Conservation (phyloP, 2,113 vertebrate genomes). For the Lepus timidus region DNA sequence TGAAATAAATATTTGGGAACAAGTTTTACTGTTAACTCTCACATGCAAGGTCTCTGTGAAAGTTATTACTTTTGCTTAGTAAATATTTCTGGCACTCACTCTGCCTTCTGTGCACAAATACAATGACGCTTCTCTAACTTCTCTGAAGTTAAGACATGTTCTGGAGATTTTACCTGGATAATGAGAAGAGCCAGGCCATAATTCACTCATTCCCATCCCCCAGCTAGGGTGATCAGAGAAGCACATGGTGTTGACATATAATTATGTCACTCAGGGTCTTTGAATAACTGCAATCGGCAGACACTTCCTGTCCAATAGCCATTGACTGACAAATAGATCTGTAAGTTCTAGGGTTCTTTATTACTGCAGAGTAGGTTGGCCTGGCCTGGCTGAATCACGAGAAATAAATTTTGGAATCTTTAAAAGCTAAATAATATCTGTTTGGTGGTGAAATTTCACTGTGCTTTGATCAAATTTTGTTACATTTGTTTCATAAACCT, state of each 20-base stretch:
- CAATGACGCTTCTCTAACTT: not conserved
- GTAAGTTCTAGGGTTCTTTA: not conserved
- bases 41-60: not conserved
- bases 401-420: not conserved
- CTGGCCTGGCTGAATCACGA: not conserved
- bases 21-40: too few species aligned
- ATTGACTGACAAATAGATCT: constrained; percentile 2
- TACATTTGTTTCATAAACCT: not conserved
- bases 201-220: not conserved
- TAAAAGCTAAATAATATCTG: not conserved
- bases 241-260: not conserved
- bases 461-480: not conserved
- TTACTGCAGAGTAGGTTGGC: not conserved
- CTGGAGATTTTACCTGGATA: not conserved
- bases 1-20: too few species aligned
- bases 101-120: not conserved
- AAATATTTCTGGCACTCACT: not conserved
- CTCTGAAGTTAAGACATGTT: not conserved
- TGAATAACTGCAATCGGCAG: not conserved
- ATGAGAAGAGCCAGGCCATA: not conserved
- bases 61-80: not conserved
- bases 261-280: not conserved
- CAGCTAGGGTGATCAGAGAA: not conserved
- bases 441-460: not conserved
- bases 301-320: not conserved